A percentile compares a stretch with the other conserved stretches of the same genome.
Evolutionary conservation across 2,113 vertebrate genomes (phyloP).

Genomic region (Thomomys bottae): DNA sequence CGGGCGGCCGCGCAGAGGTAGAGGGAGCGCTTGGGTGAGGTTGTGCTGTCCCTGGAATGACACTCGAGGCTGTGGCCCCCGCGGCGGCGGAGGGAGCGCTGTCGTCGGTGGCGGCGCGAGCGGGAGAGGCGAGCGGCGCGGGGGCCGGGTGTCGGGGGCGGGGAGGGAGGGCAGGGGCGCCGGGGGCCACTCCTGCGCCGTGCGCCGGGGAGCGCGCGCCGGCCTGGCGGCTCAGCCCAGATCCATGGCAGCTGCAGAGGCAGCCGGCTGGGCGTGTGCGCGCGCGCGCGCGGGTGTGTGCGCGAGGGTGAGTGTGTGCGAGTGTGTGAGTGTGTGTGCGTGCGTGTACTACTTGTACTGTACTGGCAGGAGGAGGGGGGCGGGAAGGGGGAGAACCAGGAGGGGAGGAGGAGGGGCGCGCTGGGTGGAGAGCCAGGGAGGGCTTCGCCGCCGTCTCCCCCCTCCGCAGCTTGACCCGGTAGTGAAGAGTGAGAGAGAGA

Average conservation of each 20-base stretch:
- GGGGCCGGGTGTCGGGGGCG: constrained; percentile 62
- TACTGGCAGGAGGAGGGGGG: constrained; percentile 78
- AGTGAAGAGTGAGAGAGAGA: constrained; percentile 73
- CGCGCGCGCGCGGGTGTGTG: not conserved
- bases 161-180: constrained; percentile 72
- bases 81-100: constrained; percentile 68
- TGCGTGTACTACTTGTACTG: constrained; percentile 84
- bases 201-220: constrained; percentile 68
- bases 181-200: constrained; percentile 76
- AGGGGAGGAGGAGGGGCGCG: constrained; percentile 31
- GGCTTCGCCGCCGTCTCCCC: constrained; percentile 50
- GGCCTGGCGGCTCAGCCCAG: constrained; percentile 81
- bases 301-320: constrained; percentile 47
- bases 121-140: constrained; percentile 46
- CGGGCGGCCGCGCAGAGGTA: constrained; percentile 69
- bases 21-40: constrained; percentile 69
- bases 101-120: constrained; percentile 66
- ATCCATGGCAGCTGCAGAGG: constrained; percentile 85
- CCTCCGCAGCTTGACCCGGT: constrained; percentile 76
- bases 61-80: constrained; percentile 77
- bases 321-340: constrained; percentile 14
- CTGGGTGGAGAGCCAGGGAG: constrained; percentile 32
- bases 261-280: constrained; percentile 59
- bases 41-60: constrained; percentile 78
- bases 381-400: not conserved